Evolutionary conservation across 1,140 invertebrate species (phyloP).

Genomic region (Chelonus insularis): DNA sequence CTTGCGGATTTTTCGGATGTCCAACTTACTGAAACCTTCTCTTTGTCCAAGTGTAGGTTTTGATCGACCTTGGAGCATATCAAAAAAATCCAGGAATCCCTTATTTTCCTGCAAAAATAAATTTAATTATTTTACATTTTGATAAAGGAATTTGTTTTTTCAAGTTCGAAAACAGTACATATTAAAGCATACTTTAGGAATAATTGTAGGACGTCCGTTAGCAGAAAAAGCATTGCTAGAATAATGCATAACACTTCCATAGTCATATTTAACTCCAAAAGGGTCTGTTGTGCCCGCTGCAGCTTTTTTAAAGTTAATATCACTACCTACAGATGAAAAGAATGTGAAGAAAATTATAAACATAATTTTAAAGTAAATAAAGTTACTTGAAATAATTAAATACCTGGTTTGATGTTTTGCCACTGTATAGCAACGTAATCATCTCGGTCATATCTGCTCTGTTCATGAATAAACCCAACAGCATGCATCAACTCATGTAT

Average conservation of each 20-base stretch:
- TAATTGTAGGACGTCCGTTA: constrained; percentile 73
- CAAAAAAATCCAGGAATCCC: constrained; percentile 36
- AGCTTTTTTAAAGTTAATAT: constrained; percentile 73
- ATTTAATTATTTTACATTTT: constrained; percentile 5
- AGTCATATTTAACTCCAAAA: constrained; percentile 76
- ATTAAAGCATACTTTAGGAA: constrained; percentile 69
- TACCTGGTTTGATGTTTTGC: constrained; percentile 72
- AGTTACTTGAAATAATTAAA: too few species aligned
- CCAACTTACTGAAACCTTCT: constrained; percentile 71
- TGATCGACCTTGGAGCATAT: constrained; percentile 34
- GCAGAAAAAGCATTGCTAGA: constrained; percentile 74
- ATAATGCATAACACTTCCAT: constrained; percentile 84
- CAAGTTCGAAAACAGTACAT: too few species aligned
- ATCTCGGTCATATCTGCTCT: constrained; percentile 80
- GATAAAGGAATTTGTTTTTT: too few species aligned
- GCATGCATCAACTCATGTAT: constrained; percentile 86
- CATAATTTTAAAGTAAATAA: background rate
- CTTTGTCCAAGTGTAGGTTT: constrained; percentile 64
- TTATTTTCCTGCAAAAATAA: constrained; percentile 29
- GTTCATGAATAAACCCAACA: constrained; percentile 85
- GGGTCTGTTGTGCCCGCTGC: constrained; percentile 60
- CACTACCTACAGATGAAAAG: constrained; percentile 55
- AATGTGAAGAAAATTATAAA: background rate
- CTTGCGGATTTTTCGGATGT: constrained; percentile 72
- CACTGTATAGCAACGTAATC: constrained; percentile 72